Percentiles rank a stretch among this genome's conserved stretches.
Evolutionary conservation across 2,888 invertebrate species (phyloP).

Genomic region (Pharmacophagus antenor): DNA sequence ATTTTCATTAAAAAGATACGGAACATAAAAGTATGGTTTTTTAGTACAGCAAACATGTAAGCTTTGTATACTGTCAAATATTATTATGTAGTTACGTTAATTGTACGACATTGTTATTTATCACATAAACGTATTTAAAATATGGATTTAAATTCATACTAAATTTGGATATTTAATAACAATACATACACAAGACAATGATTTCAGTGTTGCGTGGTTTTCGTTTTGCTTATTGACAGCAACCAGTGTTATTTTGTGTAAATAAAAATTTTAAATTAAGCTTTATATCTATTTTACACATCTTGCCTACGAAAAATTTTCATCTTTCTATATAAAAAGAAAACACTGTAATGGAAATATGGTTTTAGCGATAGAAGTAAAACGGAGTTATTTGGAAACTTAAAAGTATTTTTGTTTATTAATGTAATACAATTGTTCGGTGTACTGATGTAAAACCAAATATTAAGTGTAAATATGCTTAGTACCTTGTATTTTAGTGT

Average conservation of each 20-base stretch:
- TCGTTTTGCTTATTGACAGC: background rate
- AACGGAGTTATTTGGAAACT: background rate
- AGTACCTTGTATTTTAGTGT: conserved; percentile 34
- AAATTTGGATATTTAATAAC: too few species aligned
- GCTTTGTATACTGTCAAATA: too few species aligned
- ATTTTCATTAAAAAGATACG: too few species aligned
- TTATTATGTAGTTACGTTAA: too few species aligned
- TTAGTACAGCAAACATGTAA: too few species aligned
- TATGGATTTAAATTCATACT: too few species aligned
- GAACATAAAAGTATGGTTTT: too few species aligned
- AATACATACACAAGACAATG: too few species aligned
- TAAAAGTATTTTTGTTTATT: background rate
- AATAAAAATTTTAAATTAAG: background rate
- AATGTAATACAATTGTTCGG: conserved; percentile 13
- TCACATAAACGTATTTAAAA: too few species aligned
- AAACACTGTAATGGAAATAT: background rate
- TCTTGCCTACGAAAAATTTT: conserved; percentile 1
- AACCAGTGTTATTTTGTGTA: background rate
- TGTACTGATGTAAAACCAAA: conserved; percentile 50
- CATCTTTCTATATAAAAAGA: background rate
- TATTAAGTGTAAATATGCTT: conserved; percentile 51
- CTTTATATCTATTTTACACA: background rate
- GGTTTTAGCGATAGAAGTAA: background rate
- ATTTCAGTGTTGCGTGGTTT: background rate
- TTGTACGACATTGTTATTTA: too few species aligned